Evolutionary conservation across 2,888 invertebrate genomes (phyloP), one percentile per base, ranked within the genome.

Genomic region (Lepetodrilus schrolli): DNA sequence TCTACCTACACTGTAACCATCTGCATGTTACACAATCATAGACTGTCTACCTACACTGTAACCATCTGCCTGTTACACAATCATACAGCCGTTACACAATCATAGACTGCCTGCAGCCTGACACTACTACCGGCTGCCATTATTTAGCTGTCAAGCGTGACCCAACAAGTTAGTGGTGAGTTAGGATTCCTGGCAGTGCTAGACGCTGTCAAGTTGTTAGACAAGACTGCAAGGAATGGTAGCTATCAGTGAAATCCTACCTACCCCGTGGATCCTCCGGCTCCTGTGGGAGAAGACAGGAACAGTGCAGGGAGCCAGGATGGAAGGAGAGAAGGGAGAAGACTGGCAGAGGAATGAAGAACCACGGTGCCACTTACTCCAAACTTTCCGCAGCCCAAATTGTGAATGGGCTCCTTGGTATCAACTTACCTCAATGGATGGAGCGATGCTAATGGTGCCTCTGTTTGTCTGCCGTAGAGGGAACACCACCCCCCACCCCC

Each of bases 141-240:
- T n/a, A n/a, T n/a, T n/a, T n/a, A n/a, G 43, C 43, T 17, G 17
- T 43, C 43, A 43, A 43, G n/a, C 43, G 17, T 43, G 10, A 43
- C 43, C 43, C 43, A 17, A 17, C 10, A 3, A 43, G 43, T 43
- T 43, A 23, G 50, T 10, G 34, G 26, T 23, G 30, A 30, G 58
- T 30, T 34, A 58, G 58, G 34, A 58, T 58, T 58, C 58, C 58
- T 58, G 58, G 30, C 26, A 58, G 58, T 58, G 34, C 58, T 30
- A 58, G 58, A 23, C 43, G 30, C 58, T 58, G 58, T 58, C 58
- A 58, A 30, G 58, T 58, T 58, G 58, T 58, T 58, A 58, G 58
- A 58, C 58, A 58, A 58, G 30, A 58, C 58, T 58, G 26, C 34
- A 26, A 58, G 58, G 58, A 58, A 58, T 58, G 30, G 58, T 30